Percentiles rank a stretch among this genome's conserved stretches.
Conservation (phyloP, 2,113 vertebrate species). For the Tachysurus vachellii region DNA sequence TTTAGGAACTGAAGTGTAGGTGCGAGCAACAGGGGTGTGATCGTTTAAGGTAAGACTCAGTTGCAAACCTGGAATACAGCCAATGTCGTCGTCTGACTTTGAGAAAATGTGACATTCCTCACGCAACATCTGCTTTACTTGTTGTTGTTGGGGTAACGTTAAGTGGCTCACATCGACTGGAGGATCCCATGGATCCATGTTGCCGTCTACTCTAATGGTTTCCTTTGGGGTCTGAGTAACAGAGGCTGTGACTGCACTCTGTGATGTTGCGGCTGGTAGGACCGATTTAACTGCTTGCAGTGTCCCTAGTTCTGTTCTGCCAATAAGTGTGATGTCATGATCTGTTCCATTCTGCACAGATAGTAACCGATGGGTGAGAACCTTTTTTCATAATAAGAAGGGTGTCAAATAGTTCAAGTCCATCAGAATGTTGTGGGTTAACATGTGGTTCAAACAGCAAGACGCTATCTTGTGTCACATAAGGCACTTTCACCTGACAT, state of each 20-base stretch:
- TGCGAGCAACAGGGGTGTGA: too few relatives aligned
- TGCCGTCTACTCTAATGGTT: fast-evolving
- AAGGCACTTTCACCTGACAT: too few relatives aligned
- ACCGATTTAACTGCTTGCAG: background rate
- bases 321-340: background rate
- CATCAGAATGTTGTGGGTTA: background rate
- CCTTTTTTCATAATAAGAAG: background rate
- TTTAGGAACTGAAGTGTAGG: too few relatives aligned
- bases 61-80: background rate
- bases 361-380: background rate
- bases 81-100: background rate
- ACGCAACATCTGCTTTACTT: background rate
- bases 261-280: background rate
- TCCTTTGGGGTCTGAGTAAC: background rate
- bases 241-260: background rate
- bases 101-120: background rate
- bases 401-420: too few relatives aligned
- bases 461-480: background rate
- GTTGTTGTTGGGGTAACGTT: background rate
- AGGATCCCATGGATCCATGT: background rate
- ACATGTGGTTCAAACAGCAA: background rate
- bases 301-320: background rate
- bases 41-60: too few relatives aligned
- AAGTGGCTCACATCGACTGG: background rate
- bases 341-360: background rate